Base-by-base conservation (phyloP, 2,797 vertebrate species). In the Melanogrammus aeglefinus region DNA sequence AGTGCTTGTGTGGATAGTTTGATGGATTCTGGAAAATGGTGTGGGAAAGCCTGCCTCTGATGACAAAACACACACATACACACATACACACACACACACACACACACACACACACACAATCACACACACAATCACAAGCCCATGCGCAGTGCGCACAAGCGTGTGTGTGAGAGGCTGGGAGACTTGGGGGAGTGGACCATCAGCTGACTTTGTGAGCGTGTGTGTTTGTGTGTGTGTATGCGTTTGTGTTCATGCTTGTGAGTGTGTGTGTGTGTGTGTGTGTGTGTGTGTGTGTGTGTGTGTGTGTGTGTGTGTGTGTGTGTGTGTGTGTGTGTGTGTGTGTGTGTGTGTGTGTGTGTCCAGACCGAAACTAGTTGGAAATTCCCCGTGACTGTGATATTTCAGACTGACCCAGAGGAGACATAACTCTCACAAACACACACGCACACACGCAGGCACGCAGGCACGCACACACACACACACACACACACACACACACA, bases 1-100 rank as follows among this genome's bases (percentile, higher is more conserved):
- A 14, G 69, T 71, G 10, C 27, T 24, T 29, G 75, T 9, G 35
- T 75, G 80, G 78, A 16, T 51, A 51, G 47, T 51, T 51, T 51
- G 47, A 51, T 79, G 81, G 76, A 78, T 83, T 78, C 77, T 81
- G 81, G 82, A 81, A 84, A 80, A 77, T 86, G 88, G 88, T 86
- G 87, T 89, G 87, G 85, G 90, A 90, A 87, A 77, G 83, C 85
- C 86, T 79, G 76, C 81, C 80, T 76, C 35, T 47, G 36, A n/a
- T 10, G 14, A 47, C 75, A 33, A 33, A 8, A 57, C 77, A 78
- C 87, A 69, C 39, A 51, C 41, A 35, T 21, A 76, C 51, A 76
- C 76, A 74, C 72, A 71, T 74, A 83, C 81, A 74, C 76, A 77
- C 74, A 63, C 1, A n/a, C 1, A 31, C 39, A 75, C 41, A 57